A percentile compares a stretch with the other conserved stretches of the same genome.
Evolutionary conservation across 2,888 invertebrate genomes (phyloP).

Genomic region (Microctonus hyperodae): DNA sequence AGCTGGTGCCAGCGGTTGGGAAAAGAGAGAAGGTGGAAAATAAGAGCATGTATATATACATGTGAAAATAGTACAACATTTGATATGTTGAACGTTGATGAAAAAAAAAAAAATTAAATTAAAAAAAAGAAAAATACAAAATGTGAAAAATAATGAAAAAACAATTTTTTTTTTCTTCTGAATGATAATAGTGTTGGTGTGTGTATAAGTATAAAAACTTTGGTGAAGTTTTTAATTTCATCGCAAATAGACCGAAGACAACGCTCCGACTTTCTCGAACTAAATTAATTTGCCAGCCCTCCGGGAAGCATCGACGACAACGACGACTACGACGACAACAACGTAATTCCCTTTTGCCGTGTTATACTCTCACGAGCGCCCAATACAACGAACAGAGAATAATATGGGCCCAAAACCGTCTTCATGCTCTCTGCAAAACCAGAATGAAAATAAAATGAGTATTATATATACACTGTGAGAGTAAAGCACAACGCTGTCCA

Average conservation of each 20-base stretch:
- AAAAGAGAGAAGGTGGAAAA: not conserved
- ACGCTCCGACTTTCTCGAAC: slow-evolving; percentile 20
- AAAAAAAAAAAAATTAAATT: too few species aligned
- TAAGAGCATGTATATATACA: not conserved
- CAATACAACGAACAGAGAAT: slow-evolving; percentile 9
- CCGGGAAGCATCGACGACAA: slow-evolving; percentile 21
- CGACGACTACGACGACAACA: not conserved
- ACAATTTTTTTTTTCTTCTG: not conserved
- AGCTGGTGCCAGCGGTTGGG: not conserved
- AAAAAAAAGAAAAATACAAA: not conserved
- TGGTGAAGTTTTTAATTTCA: not conserved
- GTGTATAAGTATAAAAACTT: not conserved
- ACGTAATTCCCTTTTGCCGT: slow-evolving; percentile 7
- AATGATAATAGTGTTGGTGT: not conserved
- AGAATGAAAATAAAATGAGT: slow-evolving; percentile 22
- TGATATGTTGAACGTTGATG: too few species aligned
- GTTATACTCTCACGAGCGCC: not conserved
- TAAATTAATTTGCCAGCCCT: slow-evolving; percentile 25
- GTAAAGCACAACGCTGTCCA: slow-evolving; percentile 23
- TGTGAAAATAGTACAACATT: not conserved
- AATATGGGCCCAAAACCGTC: slow-evolving; percentile 26
- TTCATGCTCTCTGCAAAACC: slow-evolving; percentile 9
- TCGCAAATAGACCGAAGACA: slow-evolving; percentile 12
- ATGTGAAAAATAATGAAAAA: not conserved
- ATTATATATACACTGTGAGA: not conserved